Conservation (phyloP, 2,797 vertebrate genomes). For the Sciurus carolinensis region DNA sequence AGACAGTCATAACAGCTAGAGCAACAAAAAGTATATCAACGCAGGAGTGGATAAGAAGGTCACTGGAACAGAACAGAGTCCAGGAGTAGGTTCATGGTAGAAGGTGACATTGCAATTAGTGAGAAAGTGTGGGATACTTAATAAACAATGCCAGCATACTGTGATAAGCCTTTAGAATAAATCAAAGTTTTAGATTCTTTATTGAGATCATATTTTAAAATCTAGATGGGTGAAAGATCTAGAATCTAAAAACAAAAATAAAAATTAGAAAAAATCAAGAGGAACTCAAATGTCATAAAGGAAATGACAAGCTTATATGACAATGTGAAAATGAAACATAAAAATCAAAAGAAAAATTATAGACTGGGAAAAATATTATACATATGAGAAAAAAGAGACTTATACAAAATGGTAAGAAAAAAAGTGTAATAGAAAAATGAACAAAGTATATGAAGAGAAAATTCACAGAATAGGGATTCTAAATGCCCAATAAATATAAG, state of each 20-base stretch:
- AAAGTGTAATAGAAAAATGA: neutral
- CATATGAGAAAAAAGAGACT: neutral
- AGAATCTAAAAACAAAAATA: neutral
- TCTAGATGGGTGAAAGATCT: neutral
- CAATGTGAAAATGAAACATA: slow-evolving; percentile 11
- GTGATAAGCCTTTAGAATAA: neutral
- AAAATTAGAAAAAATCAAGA: slow-evolving; percentile 1
- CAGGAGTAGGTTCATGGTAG: neutral
- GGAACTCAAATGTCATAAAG: neutral
- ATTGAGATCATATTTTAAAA: neutral
- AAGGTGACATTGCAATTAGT: neutral
- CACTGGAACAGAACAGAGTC: neutral
- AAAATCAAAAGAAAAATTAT: neutral
- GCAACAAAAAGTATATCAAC: neutral
- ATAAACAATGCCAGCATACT: neutral
- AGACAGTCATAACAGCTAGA: neutral
- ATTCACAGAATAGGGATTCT: neutral
- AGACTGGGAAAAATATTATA: neutral
- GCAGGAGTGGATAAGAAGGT: neutral
- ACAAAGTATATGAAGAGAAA: neutral
- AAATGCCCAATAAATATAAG: neutral
- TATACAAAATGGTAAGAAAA: neutral
- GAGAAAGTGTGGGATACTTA: neutral
- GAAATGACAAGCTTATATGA: neutral
- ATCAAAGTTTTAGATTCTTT: neutral